Base-by-base conservation (phyloP, 2,113 vertebrate genomes). In the human region DNA sequence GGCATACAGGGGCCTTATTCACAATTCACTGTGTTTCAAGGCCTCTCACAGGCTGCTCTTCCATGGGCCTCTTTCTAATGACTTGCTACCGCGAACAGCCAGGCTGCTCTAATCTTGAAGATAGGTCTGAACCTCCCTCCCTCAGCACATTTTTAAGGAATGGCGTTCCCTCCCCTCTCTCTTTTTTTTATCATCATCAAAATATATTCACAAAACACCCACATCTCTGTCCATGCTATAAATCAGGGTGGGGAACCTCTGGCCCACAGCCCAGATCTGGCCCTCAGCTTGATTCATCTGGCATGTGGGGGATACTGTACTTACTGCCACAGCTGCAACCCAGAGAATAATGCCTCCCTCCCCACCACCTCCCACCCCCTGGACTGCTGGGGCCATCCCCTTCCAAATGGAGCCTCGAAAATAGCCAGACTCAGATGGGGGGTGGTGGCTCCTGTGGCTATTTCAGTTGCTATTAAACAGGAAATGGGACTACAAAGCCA, bases 181-280 rank as follows among this genome's bases (percentile, higher is more conserved):
- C 57, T n/a, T 45, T 45, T 76, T 93, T 95, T 94, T 91, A 97
- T 97, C 97, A 98, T 98, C 97, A 97, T 98, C 95, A 98, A 97
- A 98, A 98, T 98, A 97, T 97, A 98, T 98, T 98, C 97, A 97
- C 95, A 96, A 97, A 98, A 98, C 98, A 98, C 97, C 96, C 98
- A 98, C 97, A 97, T 98, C 97, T 98, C 97, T 98, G 98, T 98
- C 98, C 98, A 98, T 96, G 97, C 97, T 96, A 98, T 98, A 98
- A 98, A 98, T 98, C 97, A 98, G 98, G 97, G 97, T 98, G 98
- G 97, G 97, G 97, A 98, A 89, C 94, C 90, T 97, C 87, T 98
- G 98, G 98, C 97, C 92, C 92, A 66, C 95, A 96, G 97, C 98
- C 98, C 98, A 96, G 97, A 97, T 96, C 97, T 97, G 97, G 98